Percentiles rank a stretch among this genome's conserved stretches.
phyloP scores from a whole-genome alignment of 1,140 invertebrate genomes.

The Asobara japonica region DNA sequence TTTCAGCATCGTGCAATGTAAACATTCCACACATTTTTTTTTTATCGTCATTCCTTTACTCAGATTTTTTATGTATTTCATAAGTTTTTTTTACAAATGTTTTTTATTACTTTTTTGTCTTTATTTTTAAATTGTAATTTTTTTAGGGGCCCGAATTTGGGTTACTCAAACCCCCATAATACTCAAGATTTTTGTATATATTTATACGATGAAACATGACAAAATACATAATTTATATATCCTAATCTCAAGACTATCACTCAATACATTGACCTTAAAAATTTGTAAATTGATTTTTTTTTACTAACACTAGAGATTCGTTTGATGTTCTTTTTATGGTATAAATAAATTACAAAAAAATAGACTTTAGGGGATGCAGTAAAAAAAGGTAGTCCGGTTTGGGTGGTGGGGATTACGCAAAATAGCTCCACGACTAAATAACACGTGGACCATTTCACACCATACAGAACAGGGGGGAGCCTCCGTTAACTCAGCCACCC shows the following conservation, averaged over 20 bases:
- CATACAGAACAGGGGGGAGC: too few relatives aligned
- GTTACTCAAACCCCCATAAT: constrained; percentile 46
- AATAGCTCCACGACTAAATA: too few relatives aligned
- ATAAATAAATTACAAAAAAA: constrained; percentile 66
- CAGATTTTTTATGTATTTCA: constrained; percentile 41
- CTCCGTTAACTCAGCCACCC: too few relatives aligned
- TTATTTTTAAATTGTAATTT: constrained; percentile 34
- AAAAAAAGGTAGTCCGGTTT: neutral
- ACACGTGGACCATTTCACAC: too few relatives aligned
- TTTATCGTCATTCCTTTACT: constrained; percentile 31
- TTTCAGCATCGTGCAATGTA: constrained; percentile 63
- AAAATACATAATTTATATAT: constrained; percentile 67
- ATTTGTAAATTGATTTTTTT: constrained; percentile 17
- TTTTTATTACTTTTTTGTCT: constrained; percentile 47
- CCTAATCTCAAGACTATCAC: constrained; percentile 37
- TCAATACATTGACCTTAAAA: constrained; percentile 35
- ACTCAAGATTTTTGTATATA: constrained; percentile 65
- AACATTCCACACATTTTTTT: constrained; percentile 56
- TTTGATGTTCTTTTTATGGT: constrained; percentile 55
- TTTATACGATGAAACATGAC: constrained; percentile 60
- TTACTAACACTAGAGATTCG: constrained; percentile 24
- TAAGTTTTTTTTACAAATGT: constrained; percentile 34
- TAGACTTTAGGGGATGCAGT: neutral
- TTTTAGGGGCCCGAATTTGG: neutral
- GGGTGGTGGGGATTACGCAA: too few relatives aligned